Evolutionary conservation across 2,113 vertebrate genomes (phyloP).

Genomic region (Pavo muticus): DNA sequence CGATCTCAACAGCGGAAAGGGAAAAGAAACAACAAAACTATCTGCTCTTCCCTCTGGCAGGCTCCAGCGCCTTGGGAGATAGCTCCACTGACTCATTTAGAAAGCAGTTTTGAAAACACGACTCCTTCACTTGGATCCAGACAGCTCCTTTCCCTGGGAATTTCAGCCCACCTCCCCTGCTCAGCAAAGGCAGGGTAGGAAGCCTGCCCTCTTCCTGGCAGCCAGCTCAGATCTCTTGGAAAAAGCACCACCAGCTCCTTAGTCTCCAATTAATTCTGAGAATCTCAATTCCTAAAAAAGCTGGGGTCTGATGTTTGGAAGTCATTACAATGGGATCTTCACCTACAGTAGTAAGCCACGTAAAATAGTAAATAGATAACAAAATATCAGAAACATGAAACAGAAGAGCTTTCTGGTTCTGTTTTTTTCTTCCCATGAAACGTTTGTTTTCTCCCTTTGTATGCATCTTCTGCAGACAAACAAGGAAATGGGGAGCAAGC

Average conservation of each 20-base stretch:
- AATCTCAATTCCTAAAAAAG: background rate
- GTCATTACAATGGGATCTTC: background rate
- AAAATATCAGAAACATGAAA: background rate
- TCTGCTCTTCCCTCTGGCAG: conserved; percentile 44
- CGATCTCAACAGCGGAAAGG: background rate
- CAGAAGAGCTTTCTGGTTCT: background rate
- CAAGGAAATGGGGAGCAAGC: background rate
- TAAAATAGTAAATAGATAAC: background rate
- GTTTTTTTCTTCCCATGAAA: background rate
- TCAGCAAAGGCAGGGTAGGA: background rate
- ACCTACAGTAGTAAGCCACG: rapidly evolving
- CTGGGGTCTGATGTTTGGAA: background rate
- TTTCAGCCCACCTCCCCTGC: background rate
- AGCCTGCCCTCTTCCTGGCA: background rate
- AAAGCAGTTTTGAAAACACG: conserved; percentile 38
- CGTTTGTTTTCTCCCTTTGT: background rate
- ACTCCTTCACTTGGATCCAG: background rate
- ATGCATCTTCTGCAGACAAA: background rate
- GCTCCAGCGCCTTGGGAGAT: conserved; percentile 12
- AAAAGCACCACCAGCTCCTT: background rate
- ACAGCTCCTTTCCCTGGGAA: background rate
- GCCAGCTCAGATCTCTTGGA: background rate
- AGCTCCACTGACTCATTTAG: conserved; percentile 49
- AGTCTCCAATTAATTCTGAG: background rate
- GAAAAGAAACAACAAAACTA: background rate